phyloP scores from a whole-genome alignment of 2,888 invertebrate genomes.

The Limnephilus lunatus region DNA sequence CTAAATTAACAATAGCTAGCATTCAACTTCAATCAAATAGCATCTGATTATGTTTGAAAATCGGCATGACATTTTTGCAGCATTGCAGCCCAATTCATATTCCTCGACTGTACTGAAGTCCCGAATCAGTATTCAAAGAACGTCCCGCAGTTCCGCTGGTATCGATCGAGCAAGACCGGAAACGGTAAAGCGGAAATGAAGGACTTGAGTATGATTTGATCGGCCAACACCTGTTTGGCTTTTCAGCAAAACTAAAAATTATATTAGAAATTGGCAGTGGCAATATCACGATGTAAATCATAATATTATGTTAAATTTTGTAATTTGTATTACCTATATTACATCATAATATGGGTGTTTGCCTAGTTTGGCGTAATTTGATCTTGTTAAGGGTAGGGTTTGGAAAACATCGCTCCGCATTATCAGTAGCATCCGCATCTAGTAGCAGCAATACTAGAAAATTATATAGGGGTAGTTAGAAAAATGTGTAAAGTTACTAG shows the following conservation, averaged over 20 bases:
- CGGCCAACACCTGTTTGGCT: not conserved
- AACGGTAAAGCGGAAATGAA: not conserved
- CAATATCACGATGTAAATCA: not conserved
- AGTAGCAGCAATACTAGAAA: no score
- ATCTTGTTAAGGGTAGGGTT: no score
- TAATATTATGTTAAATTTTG: not conserved
- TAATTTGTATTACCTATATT: no score
- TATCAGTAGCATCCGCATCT: no score
- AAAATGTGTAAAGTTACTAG: no score
- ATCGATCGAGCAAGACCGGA: conserved; percentile 3
- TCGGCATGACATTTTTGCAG: not conserved
- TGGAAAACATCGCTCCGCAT: no score
- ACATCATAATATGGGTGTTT: no score
- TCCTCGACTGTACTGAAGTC: not conserved
- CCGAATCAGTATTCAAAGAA: not conserved
- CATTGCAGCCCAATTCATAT: not conserved
- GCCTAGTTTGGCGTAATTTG: no score
- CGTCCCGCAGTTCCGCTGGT: not conserved
- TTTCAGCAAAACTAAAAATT: not conserved
- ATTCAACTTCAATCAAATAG: not conserved
- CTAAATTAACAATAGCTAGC: not conserved
- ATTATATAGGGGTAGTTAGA: no score
- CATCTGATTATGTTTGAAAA: not conserved
- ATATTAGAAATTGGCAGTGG: not conserved
- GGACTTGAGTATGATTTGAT: not conserved